phyloP scores from a whole-genome alignment of 2,888 invertebrate species.

The Himalopsyche tibetana region DNA sequence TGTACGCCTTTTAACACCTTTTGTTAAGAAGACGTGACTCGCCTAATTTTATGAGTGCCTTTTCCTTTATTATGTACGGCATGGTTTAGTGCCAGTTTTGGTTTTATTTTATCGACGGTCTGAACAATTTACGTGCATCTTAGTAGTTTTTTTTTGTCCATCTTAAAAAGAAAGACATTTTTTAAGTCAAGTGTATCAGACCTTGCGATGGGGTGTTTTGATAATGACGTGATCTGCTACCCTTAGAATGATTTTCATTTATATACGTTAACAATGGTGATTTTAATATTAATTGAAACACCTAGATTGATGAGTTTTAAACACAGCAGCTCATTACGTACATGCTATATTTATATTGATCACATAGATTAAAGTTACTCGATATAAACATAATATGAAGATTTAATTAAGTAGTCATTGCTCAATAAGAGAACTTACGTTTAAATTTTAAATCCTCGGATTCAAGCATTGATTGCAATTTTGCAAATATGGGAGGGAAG shows the following conservation, averaged over 20 bases:
- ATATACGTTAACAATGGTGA: conserved; percentile 1
- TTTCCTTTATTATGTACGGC: conserved; percentile 62
- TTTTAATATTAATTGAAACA: background rate
- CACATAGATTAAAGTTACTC: no score
- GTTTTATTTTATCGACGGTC: conserved; percentile 60
- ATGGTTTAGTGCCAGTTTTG: conserved; percentile 63
- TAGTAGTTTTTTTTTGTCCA: conserved; percentile 32
- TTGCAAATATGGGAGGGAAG: no score
- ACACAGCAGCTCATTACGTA: no score
- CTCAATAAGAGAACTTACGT: no score
- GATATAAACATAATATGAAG: no score
- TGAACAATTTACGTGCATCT: conserved; percentile 48
- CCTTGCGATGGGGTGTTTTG: conserved; percentile 8
- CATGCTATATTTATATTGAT: no score
- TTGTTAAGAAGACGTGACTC: conserved; percentile 65
- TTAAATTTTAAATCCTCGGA: no score
- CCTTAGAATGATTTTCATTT: background rate
- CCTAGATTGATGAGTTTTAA: no score
- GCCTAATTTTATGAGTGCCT: conserved; percentile 65
- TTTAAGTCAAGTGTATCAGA: background rate
- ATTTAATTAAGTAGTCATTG: no score
- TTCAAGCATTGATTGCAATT: no score
- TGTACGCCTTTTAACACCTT: conserved; percentile 65
- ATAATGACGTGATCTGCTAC: background rate
- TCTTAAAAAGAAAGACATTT: conserved; percentile 22